Evolutionary conservation across 2,888 invertebrate species (phyloP).

Genomic region (Folsomia candida): DNA sequence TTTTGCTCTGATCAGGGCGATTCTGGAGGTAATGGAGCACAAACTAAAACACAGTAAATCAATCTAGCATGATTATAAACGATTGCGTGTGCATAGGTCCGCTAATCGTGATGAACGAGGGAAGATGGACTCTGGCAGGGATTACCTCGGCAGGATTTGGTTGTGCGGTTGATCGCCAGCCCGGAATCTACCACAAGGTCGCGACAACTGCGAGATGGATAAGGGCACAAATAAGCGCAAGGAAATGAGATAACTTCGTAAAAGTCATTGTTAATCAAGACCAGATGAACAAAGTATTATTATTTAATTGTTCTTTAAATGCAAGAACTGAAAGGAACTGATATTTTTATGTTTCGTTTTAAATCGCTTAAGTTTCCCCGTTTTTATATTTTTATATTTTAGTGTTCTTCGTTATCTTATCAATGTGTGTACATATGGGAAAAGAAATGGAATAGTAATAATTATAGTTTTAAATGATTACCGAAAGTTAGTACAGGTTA

Average conservation of each 20-base stretch:
- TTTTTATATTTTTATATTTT: neutral
- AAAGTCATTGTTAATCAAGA: neutral
- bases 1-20: slow-evolving; percentile 63
- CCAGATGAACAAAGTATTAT: neutral
- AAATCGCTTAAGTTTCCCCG: neutral
- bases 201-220: slow-evolving; percentile 48
- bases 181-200: slow-evolving; percentile 81
- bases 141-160: slow-evolving; percentile 84
- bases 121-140: slow-evolving; percentile 73
- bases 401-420: too few relatives aligned
- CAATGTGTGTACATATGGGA: too few relatives aligned
- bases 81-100: too few relatives aligned
- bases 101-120: slow-evolving; percentile 65
- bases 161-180: slow-evolving; percentile 80
- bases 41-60: neutral
- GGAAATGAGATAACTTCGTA: neutral
- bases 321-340: neutral
- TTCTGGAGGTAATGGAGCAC: too few relatives aligned
- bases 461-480: too few relatives aligned
- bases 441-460: too few relatives aligned
- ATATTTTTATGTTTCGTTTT: neutral
- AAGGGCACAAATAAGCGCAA: slow-evolving; percentile 47
- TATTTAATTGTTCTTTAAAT: neutral
- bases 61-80: too few relatives aligned
- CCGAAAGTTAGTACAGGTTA: too few relatives aligned